phyloP scores from a whole-genome alignment of 2,888 invertebrate species.

The Scrobipalpa costella region DNA sequence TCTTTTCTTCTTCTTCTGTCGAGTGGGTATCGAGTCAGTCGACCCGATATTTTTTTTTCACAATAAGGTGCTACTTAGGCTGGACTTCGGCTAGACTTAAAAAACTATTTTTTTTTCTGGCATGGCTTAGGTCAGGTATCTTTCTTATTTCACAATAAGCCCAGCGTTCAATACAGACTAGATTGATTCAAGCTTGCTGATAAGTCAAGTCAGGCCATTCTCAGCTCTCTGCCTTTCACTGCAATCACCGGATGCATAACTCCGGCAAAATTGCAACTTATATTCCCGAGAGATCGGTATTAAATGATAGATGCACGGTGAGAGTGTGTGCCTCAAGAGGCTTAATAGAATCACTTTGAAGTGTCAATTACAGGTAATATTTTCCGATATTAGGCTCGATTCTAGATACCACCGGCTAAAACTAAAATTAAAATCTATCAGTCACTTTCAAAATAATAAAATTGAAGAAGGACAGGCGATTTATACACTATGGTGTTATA shows the following conservation, averaged over 20 bases:
- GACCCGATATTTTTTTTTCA: no score
- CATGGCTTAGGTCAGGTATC: background rate
- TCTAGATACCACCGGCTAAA: no score
- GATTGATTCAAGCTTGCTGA: background rate
- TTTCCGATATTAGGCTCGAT: background rate
- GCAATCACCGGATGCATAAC: slow-evolving; percentile 20
- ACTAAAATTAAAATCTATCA: no score
- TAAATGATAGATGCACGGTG: slow-evolving; percentile 6
- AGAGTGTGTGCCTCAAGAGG: background rate
- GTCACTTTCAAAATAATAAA: no score
- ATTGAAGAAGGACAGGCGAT: no score
- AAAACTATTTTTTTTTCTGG: no score
- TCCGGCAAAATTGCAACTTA: slow-evolving; percentile 11
- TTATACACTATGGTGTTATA: no score
- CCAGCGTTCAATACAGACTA: background rate
- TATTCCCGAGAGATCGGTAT: slow-evolving; percentile 8
- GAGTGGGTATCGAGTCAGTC: no score
- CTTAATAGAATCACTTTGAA: background rate
- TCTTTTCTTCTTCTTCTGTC: no score
- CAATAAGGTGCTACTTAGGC: no score
- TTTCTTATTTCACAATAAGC: background rate
- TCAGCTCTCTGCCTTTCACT: slow-evolving; percentile 19
- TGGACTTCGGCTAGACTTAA: no score
- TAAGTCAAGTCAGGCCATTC: background rate
- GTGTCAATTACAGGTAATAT: background rate